Percentiles rank a stretch among this genome's conserved stretches.
Conservation (phyloP, 1,140 invertebrate genomes). For the Ostrea denselamellosa region DNA sequence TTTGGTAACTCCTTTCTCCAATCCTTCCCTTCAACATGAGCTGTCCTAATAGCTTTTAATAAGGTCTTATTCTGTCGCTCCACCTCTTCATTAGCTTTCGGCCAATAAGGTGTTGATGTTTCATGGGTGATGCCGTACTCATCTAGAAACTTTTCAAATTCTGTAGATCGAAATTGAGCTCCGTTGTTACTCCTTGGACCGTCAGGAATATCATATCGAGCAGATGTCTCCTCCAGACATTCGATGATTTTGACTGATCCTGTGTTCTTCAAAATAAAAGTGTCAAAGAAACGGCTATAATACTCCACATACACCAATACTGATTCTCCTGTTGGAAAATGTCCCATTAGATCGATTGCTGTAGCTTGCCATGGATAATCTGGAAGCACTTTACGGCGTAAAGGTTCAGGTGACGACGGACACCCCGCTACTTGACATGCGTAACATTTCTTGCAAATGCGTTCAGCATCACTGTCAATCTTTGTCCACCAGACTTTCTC, state of each 20-base stretch:
- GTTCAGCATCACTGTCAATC: conserved; percentile 72
- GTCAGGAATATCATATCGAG: conserved; percentile 52
- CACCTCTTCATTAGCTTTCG: conserved; percentile 52
- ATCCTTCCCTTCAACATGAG: not conserved
- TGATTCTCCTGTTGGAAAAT: conserved; percentile 54
- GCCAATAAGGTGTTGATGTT: conserved; percentile 59
- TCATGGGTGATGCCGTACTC: conserved; percentile 54
- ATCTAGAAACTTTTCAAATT: conserved; percentile 67
- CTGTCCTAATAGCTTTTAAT: not conserved
- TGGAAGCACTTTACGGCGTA: conserved; percentile 58
- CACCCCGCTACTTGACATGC: conserved; percentile 49
- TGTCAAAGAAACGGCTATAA: conserved; percentile 42
- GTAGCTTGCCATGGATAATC: conserved; percentile 63
- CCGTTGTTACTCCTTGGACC: conserved; percentile 78
- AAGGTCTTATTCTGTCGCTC: conserved; percentile 41
- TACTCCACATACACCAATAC: conserved; percentile 61
- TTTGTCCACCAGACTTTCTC: conserved; percentile 76
- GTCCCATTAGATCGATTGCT: conserved; percentile 61
- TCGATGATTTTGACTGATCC: not conserved
- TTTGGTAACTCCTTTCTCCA: too few species aligned
- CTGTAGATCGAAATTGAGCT: conserved; percentile 75
- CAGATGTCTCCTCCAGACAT: conserved; percentile 32
- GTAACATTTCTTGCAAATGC: conserved; percentile 55
- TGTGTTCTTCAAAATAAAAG: conserved; percentile 3
- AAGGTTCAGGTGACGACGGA: conserved; percentile 51